Conservation (phyloP, 1,140 invertebrate species). For the Hesperophylax magnus region DNA sequence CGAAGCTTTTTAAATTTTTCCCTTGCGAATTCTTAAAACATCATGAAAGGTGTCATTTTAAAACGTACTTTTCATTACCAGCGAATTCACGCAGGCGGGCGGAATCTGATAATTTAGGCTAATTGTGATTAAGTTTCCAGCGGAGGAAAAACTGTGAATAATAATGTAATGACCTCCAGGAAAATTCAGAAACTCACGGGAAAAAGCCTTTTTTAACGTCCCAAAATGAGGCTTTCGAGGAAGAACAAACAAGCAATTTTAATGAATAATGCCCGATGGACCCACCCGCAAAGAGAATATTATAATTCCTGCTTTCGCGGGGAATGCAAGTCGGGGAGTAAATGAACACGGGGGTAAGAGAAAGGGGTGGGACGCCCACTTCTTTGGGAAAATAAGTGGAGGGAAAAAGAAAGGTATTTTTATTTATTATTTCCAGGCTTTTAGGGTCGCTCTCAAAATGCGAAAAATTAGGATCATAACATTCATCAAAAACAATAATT, state of each 20-base stretch:
- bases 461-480: no score
- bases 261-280: conserved; percentile 35
- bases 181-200: neutral
- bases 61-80: neutral
- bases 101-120: conserved; percentile 2
- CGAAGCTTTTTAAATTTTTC: no score
- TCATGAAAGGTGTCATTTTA: neutral
- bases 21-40: no score
- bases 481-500: no score
- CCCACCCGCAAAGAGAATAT: conserved; percentile 18
- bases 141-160: conserved; percentile 17
- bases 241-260: conserved; percentile 32
- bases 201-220: conserved; percentile 26
- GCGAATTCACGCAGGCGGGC: neutral
- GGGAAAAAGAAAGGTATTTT: no score
- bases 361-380: no score
- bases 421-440: no score
- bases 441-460: no score
- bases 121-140: conserved; percentile 30
- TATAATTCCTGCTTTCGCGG: neutral
- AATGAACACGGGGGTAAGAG: no score
- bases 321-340: no score
- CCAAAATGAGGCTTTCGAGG: conserved; percentile 22
- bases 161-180: neutral
- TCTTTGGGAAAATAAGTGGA: no score